Percentiles rank a stretch among this genome's conserved stretches.
Evolutionary conservation across 2,113 vertebrate genomes (phyloP).

Genomic region (Amazona vittata): DNA sequence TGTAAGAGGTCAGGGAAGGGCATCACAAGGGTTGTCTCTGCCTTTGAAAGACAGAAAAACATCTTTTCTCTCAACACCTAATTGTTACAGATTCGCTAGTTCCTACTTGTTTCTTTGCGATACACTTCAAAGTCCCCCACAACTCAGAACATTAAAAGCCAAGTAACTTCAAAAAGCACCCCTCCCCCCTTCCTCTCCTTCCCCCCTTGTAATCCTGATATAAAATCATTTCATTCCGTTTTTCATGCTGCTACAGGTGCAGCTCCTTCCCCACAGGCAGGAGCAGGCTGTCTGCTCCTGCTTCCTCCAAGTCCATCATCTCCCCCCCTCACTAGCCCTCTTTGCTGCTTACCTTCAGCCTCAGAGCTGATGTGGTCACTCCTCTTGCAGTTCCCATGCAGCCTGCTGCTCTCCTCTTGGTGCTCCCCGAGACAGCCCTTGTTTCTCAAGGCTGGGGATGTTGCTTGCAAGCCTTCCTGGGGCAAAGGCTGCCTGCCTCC

Average conservation of each 20-base stretch:
- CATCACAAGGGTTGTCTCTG: background rate
- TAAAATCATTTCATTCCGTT: background rate
- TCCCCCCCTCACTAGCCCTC: background rate
- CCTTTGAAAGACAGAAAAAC: background rate
- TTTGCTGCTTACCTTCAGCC: background rate
- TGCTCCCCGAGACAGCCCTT: rapidly evolving
- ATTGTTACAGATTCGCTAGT: background rate
- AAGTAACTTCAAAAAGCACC: background rate
- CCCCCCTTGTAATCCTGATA: background rate
- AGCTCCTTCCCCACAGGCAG: too few relatives aligned
- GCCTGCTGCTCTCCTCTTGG: background rate
- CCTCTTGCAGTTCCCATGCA: background rate
- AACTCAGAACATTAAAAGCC: background rate
- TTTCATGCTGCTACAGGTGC: background rate
- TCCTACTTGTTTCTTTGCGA: background rate
- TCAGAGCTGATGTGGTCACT: background rate
- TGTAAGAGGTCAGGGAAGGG: background rate
- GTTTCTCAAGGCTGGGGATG: background rate
- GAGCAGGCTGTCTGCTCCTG: background rate
- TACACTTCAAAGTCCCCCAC: background rate
- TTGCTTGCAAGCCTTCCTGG: background rate
- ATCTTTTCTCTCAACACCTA: background rate
- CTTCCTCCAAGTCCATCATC: rapidly evolving
- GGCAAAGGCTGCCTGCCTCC: background rate
- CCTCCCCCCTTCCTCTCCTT: background rate